Conservation (phyloP, 1,140 invertebrate species). For the Brachionus calyciflorus region DNA sequence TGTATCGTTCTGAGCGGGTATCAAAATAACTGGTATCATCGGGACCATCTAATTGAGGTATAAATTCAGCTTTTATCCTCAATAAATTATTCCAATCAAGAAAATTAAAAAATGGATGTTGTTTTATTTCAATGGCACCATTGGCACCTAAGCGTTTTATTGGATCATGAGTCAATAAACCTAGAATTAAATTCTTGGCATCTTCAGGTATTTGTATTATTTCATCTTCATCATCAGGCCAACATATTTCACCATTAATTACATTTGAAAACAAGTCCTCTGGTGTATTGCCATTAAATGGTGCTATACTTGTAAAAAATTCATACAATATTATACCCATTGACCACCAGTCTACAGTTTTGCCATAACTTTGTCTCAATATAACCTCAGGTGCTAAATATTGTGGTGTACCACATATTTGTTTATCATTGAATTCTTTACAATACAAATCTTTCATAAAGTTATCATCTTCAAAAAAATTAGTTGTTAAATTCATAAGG, state of each 20-base stretch:
- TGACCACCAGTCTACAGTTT: conserved; percentile 99
- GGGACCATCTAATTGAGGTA: conserved; percentile 92
- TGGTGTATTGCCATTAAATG: conserved; percentile 96
- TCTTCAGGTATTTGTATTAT: conserved; percentile 79
- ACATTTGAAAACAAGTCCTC: conserved; percentile 98
- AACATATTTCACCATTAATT: conserved; percentile 91
- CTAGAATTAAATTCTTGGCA: conserved; percentile 84
- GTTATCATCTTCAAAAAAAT: conserved; percentile 90
- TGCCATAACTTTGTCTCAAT: conserved; percentile 70
- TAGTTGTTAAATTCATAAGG: conserved; percentile 94
- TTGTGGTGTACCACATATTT: conserved; percentile 91
- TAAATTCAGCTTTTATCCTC: conserved; percentile 95
- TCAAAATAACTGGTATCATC: conserved; percentile 97
- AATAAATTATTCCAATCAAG: conserved; percentile 94
- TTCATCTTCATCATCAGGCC: conserved; percentile 82
- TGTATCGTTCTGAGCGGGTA: conserved; percentile 38
- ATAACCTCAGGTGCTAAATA: conserved; percentile 88
- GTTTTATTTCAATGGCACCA: conserved; percentile 91
- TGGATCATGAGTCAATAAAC: conserved; percentile 84
- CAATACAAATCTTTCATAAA: conserved; percentile 69
- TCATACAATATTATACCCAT: conserved; percentile 98
- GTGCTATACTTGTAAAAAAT: conserved; percentile 95
- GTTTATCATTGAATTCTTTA: conserved; percentile 95
- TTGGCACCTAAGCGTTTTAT: conserved; percentile 86
- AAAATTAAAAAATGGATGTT: conserved; percentile 85